A percentile compares a stretch with the other conserved stretches of the same genome.
These are phyloP conservation scores for Enteromius fasciolatus DNA, from an alignment of 2,797 vertebrate genomes.

Conservation along the genomic window DNA sequence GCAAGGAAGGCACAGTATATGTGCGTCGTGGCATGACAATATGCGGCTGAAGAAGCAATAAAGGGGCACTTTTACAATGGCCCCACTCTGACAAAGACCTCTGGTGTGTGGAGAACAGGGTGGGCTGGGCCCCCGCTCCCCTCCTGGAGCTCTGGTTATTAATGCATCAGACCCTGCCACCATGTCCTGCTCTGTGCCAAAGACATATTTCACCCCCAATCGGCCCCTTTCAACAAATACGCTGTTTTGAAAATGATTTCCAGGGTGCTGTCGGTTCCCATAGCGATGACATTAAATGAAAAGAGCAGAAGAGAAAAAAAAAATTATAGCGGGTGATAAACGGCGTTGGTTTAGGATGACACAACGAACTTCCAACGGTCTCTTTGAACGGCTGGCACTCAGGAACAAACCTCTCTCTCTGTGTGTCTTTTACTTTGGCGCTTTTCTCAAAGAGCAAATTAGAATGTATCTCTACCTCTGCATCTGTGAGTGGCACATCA, in stretches of 20 bases:
- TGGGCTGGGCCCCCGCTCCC: slow-evolving; percentile 74
- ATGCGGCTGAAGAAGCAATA: slow-evolving; percentile 78
- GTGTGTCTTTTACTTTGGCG: slow-evolving; percentile 6
- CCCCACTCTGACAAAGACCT: slow-evolving; percentile 76
- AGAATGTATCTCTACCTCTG: slow-evolving; percentile 82
- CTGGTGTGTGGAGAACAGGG: slow-evolving; percentile 78
- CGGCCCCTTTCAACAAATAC: slow-evolving; percentile 81
- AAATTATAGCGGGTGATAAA: slow-evolving; percentile 87
- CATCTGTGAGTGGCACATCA: slow-evolving; percentile 82
- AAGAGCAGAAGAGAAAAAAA: slow-evolving; percentile 77
- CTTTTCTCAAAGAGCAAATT: slow-evolving; percentile 81
- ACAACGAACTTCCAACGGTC: slow-evolving; percentile 82
- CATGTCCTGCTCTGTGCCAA: slow-evolving; percentile 74
- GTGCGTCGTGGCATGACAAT: slow-evolving; percentile 70
- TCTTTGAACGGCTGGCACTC: slow-evolving; percentile 75
- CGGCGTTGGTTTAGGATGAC: slow-evolving; percentile 78
- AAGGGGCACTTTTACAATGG: slow-evolving; percentile 74
- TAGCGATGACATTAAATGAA: slow-evolving; percentile 89
- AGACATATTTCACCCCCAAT: slow-evolving; percentile 82
- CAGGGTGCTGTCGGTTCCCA: slow-evolving; percentile 86
- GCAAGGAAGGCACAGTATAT: slow-evolving; percentile 56
- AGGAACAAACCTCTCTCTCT: slow-evolving; percentile 74
- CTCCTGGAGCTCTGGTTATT: slow-evolving; percentile 79
- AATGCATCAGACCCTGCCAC: slow-evolving; percentile 81
- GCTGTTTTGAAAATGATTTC: slow-evolving; percentile 89